phyloP scores from a whole-genome alignment of 2,888 invertebrate genomes.

The Agrotis clavis region DNA sequence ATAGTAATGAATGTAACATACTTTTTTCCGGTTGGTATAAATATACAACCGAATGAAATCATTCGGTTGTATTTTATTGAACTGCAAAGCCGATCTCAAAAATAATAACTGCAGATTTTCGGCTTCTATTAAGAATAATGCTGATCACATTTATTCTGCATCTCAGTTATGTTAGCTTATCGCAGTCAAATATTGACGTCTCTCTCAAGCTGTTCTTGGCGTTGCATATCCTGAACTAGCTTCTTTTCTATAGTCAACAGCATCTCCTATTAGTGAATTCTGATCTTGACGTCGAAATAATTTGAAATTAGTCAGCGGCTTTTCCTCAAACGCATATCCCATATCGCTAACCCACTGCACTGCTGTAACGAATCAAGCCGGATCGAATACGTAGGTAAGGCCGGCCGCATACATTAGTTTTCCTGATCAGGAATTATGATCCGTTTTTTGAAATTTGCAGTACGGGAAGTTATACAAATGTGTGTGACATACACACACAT shows the following conservation, averaged over 20 bases:
- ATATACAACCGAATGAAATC: too few species aligned
- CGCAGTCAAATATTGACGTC: neutral
- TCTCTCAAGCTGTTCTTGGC: neutral
- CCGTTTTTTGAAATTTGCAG: too few species aligned
- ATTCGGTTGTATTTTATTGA: neutral
- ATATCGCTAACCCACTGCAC: too few species aligned
- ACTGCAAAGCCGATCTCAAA: neutral
- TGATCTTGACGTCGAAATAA: too few species aligned
- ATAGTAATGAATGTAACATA: slow-evolving; percentile 12
- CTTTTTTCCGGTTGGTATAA: too few species aligned
- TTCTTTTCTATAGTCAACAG: neutral
- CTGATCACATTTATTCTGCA: neutral
- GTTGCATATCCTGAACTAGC: neutral
- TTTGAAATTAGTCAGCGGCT: too few species aligned
- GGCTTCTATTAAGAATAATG: neutral
- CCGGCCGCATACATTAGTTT: too few species aligned
- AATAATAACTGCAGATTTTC: neutral
- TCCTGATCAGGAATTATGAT: too few species aligned
- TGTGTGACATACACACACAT: too few species aligned
- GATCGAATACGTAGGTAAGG: neutral
- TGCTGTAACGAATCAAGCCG: neutral
- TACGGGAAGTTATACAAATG: too few species aligned
- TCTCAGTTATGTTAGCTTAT: neutral
- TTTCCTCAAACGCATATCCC: too few species aligned
- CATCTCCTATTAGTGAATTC: neutral